Base-by-base conservation (phyloP, 1,140 invertebrate genomes). In the Globodera rostochiensis region DNA sequence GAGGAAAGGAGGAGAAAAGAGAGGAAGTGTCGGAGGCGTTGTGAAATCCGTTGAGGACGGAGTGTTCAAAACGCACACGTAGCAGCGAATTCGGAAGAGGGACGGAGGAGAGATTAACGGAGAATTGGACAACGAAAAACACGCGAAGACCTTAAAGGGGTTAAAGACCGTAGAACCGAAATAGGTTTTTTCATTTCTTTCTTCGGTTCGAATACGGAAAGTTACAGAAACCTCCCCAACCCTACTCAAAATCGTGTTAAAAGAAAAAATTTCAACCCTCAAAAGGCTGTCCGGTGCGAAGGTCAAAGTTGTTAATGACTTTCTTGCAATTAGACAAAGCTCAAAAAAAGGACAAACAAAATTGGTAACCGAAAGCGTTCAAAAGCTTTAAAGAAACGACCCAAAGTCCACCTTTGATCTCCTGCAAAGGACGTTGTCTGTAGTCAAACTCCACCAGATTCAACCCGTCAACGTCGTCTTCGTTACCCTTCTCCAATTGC, bases 71-170 rank as follows among this genome's bases (percentile, higher is more conserved):
- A 45, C 69, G 69, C 6, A 71, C 36, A 45, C 69, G 69, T 36
- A 71, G 69, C 25, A 71, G 25, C 36, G 69, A 71, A 71, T 71
- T 71, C 21, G 69, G 69, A 8, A 71, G 36, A 15, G 21, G 25
- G 36, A 71, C 36, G 25, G 69, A 36, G 36, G 69, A 71, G n/a
- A 71, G 36, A 47, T 71, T 71, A 21, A 21, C 9, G 9, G 25
- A 45, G 3, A 71, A 71, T 36, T 71, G 69, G 9, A 47, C 21
- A 11, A 19, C 21, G 21, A 36, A 71, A 36, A 71, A 71, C 25
- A 71, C 5, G n/a, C 69, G 69, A 13, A 71, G 19, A 4, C 69
- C 69, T 71, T 15, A 71, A 45, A 36, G 9, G 67, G 36, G 19
- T 25, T 6, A 36, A 45, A 71, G 46, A 25, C 25, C 25, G 25